Conservation (phyloP, 1,140 invertebrate species). For the Brachionus koreanus region DNA sequence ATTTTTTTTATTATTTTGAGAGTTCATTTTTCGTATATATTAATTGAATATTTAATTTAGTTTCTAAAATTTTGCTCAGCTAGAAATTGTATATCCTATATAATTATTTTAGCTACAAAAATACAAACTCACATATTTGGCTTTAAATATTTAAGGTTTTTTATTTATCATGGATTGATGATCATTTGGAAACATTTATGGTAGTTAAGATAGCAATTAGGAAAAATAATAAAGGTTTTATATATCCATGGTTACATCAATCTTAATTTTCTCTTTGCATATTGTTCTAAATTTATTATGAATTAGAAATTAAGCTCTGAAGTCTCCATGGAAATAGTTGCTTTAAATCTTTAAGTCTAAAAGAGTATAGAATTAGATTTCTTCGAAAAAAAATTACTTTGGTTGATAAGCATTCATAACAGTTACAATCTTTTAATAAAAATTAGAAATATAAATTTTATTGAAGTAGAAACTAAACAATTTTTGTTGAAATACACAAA, state of each 20-base stretch:
- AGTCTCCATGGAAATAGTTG: constrained; percentile 34
- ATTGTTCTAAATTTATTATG: not conserved
- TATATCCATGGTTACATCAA: not conserved
- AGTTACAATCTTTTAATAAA: constrained; percentile 42
- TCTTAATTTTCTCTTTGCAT: not conserved
- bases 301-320: not conserved
- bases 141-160: not conserved
- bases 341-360: not conserved
- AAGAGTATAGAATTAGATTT: constrained; percentile 13
- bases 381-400: constrained; percentile 32
- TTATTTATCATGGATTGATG: not conserved
- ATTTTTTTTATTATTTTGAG: too few species aligned
- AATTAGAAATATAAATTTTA: constrained; percentile 2
- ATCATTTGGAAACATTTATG: not conserved
- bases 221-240: not conserved
- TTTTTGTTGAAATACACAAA: constrained; percentile 31
- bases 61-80: too few species aligned
- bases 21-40: too few species aligned
- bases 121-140: not conserved
- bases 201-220: constrained; percentile 35
- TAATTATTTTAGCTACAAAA: not conserved
- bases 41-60: too few species aligned
- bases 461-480: constrained; percentile 5
- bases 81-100: too few species aligned
- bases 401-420: constrained; percentile 43